Percentiles rank a stretch among this genome's conserved stretches.
These are phyloP conservation scores for Dermatophagoides farinae DNA, from an alignment of 1,140 invertebrate species.

Conservation along the genomic window DNA sequence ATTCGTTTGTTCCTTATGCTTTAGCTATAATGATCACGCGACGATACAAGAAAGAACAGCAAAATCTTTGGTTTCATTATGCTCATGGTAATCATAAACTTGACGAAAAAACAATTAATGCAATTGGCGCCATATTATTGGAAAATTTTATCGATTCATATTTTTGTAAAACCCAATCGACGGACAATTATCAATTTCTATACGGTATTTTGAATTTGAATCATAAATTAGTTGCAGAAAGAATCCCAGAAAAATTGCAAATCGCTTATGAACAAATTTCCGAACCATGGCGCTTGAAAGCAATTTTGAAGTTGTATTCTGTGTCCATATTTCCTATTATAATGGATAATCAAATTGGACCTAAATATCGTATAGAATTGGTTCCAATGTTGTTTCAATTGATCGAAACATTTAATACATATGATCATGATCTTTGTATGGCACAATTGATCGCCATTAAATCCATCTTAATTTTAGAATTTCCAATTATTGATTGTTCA, in stretches of 20 bases:
- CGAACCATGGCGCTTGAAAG: conserved; percentile 61
- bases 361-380: conserved; percentile 55
- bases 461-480: conserved; percentile 43
- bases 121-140: conserved; percentile 18
- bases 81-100: too few relatives aligned
- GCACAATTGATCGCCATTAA: conserved; percentile 52
- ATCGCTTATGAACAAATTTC: conserved; percentile 57
- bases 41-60: too few relatives aligned
- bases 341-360: conserved; percentile 17
- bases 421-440: conserved; percentile 63
- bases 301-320: conserved; percentile 19
- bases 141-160: conserved; percentile 29
- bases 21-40: too few relatives aligned
- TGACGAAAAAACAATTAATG: conserved; percentile 23
- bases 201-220: too few relatives aligned
- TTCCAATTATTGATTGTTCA: conserved; percentile 64
- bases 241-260: conserved; percentile 53
- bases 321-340: neutral
- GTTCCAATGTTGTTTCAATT: conserved; percentile 54
- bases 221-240: conserved; percentile 25
- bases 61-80: too few relatives aligned
- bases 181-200: conserved; percentile 20
- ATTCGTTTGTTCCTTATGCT: too few relatives aligned
- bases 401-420: conserved; percentile 68
- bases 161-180: too few relatives aligned